A percentile compares a stretch with the other conserved stretches of the same genome.
Conservation (phyloP, 92 coral and sea anemone species). For the Umimayanthus chanpuru region DNA sequence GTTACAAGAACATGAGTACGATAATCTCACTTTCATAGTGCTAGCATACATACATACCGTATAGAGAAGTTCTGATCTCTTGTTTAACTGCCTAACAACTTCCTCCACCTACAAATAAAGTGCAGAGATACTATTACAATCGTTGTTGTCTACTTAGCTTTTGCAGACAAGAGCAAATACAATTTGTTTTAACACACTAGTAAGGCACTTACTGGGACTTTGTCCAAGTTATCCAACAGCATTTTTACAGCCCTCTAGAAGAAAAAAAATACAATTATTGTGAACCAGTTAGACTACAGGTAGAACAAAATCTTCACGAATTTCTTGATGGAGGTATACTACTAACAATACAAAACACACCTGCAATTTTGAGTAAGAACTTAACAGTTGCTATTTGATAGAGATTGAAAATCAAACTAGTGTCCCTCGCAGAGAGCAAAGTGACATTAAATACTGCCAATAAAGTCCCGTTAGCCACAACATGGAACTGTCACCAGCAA, state of each 20-base stretch:
- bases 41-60: constrained; percentile 58
- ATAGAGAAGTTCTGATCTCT: constrained; percentile 78
- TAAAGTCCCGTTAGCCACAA: too few species aligned
- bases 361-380: too few species aligned
- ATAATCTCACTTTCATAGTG: background rate
- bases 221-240: constrained; percentile 91
- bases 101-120: constrained; percentile 75
- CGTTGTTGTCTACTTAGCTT: background rate
- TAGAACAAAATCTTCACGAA: background rate
- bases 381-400: too few species aligned
- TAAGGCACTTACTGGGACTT: constrained; percentile 78
- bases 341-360: background rate
- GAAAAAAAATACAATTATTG: background rate
- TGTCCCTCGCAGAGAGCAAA: too few species aligned
- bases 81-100: constrained; percentile 90
- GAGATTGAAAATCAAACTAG: too few species aligned
- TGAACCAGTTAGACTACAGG: background rate
- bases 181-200: background rate
- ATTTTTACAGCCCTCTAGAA: constrained; percentile 89
- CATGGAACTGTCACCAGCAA: too few species aligned
- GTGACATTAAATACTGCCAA: too few species aligned
- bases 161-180: background rate
- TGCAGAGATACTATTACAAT: background rate
- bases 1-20: background rate
- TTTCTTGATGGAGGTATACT: background rate